A percentile compares a stretch with the other conserved stretches of the same genome.
Evolutionary conservation across 2,888 invertebrate genomes (phyloP).

Genomic region (Trichacis sp.): DNA sequence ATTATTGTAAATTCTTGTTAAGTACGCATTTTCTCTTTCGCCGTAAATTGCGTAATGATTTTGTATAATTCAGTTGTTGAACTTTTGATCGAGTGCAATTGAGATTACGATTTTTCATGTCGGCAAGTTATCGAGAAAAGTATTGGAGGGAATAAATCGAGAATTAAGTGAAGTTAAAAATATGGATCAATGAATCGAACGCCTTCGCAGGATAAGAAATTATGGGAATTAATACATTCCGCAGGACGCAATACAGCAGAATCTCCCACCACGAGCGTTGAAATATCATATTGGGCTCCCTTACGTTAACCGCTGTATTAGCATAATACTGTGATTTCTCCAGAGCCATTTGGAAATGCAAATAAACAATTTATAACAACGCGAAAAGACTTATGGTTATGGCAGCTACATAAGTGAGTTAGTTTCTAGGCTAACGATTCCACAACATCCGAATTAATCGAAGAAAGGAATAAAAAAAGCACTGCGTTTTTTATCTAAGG

Average conservation of each 20-base stretch:
- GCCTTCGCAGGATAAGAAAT: neutral
- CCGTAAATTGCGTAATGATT: too few species aligned
- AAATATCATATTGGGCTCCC: slow-evolving; percentile 66
- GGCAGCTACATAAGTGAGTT: slow-evolving; percentile 28
- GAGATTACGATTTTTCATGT: too few species aligned
- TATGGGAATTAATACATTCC: slow-evolving; percentile 7
- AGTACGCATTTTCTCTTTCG: too few species aligned
- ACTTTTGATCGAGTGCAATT: too few species aligned
- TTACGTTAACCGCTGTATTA: slow-evolving; percentile 68
- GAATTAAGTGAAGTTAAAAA: neutral
- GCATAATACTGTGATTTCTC: slow-evolving; percentile 69
- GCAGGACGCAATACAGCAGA: neutral
- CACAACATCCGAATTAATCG: too few species aligned
- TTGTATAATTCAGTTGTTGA: too few species aligned
- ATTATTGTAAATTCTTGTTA: too few species aligned
- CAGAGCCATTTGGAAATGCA: slow-evolving; percentile 68
- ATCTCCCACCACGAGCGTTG: slow-evolving; percentile 52
- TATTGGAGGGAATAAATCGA: neutral
- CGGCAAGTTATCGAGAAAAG: neutral
- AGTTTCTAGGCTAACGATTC: neutral
- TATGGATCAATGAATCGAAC: neutral
- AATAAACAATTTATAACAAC: slow-evolving; percentile 70
- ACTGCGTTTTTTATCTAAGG: too few species aligned
- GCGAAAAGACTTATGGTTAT: slow-evolving; percentile 59
- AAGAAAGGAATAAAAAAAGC: too few species aligned